Percentiles rank a stretch among this genome's conserved stretches.
Conservation (phyloP, 2,797 vertebrate genomes). For the Arctocebus calabarensis region DNA sequence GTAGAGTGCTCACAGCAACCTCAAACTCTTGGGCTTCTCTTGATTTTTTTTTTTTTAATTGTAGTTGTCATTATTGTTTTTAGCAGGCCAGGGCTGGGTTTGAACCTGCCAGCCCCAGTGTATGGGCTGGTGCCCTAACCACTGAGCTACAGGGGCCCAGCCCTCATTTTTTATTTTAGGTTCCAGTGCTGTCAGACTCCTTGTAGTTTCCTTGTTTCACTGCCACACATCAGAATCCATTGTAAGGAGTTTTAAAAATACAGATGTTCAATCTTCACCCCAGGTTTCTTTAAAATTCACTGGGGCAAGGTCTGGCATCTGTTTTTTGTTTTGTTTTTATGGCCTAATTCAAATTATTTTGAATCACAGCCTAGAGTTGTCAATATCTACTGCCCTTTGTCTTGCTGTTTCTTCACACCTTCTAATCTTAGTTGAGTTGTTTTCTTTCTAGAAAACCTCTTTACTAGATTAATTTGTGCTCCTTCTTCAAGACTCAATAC, state of each 20-base stretch:
- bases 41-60: too few species aligned
- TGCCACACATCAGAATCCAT: background rate
- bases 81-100: too few species aligned
- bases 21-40: too few species aligned
- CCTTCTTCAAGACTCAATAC: background rate
- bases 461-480: background rate
- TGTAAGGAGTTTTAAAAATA: background rate
- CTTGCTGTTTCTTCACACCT: background rate
- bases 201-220: conserved; percentile 1
- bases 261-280: background rate
- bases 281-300: background rate
- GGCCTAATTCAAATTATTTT: background rate
- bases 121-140: too few species aligned
- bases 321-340: background rate
- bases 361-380: background rate
- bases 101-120: too few species aligned
- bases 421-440: background rate
- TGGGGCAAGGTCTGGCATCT: background rate
- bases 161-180: background rate
- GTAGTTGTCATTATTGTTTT: too few species aligned
- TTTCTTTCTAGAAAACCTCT: background rate
- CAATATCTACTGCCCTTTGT: background rate
- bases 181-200: background rate
- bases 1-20: too few species aligned
- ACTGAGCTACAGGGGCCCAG: too few species aligned